These are phyloP conservation scores for Fringilla coelebs DNA, from an alignment of 2,797 vertebrate species.

Conservation along the genomic window DNA sequence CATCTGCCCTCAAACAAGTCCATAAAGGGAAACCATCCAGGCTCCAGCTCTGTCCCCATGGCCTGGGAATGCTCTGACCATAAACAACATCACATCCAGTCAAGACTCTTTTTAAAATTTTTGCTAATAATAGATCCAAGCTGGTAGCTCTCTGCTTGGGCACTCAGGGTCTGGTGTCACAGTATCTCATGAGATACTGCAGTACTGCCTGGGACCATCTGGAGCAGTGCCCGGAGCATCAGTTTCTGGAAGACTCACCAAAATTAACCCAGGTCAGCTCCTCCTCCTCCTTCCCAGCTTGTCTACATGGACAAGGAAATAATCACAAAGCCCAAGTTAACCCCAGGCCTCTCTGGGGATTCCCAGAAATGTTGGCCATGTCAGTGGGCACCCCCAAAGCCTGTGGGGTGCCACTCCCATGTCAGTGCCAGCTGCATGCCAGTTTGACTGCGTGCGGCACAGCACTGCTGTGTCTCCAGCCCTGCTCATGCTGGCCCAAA, in stretches of 20 bases:
- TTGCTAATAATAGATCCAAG: conserved; percentile 42
- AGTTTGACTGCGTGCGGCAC: accelerated
- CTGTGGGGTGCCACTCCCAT: accelerated
- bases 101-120: neutral
- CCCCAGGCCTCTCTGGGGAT: neutral
- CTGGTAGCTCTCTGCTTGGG: neutral
- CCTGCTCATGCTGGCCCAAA: neutral
- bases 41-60: neutral
- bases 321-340: neutral
- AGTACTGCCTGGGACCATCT: neutral
- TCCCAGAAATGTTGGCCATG: neutral
- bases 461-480: neutral
- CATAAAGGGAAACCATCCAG: conserved; percentile 53
- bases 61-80: conserved; percentile 46
- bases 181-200: conserved; percentile 19
- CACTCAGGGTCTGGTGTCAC: neutral
- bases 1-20: neutral
- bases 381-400: neutral
- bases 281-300: neutral
- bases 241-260: neutral
- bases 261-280: neutral
- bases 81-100: neutral
- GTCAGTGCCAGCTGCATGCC: neutral
- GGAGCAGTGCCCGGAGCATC: conserved; percentile 2
- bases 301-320: neutral